Percentiles rank a stretch among this genome's conserved stretches.
Conservation (phyloP, 37 sponge, comb jelly and placozoan species). For the Axinella damicornis region DNA sequence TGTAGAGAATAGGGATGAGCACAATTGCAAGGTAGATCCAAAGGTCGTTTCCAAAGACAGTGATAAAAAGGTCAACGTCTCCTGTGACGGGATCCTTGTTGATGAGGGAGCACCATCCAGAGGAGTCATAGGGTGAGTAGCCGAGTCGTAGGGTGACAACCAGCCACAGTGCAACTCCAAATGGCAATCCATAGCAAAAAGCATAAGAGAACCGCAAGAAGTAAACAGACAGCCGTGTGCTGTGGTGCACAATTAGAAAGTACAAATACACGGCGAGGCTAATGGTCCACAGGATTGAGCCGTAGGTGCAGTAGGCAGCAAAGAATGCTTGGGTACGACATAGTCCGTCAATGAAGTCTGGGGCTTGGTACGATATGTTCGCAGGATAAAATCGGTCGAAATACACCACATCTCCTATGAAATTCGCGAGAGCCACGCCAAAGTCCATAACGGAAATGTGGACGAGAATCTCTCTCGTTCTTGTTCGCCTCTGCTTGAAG, state of each 20-base stretch:
- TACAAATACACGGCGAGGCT: slow-evolving; percentile 64
- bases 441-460: slow-evolving; percentile 84
- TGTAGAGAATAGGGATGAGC: slow-evolving; percentile 50
- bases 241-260: background rate
- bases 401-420: slow-evolving; percentile 53
- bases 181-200: slow-evolving; percentile 60
- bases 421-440: slow-evolving; percentile 36
- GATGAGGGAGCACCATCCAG: slow-evolving; percentile 77
- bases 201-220: background rate
- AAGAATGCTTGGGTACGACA: slow-evolving; percentile 72
- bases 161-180: slow-evolving; percentile 51
- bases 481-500: slow-evolving; percentile 43
- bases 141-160: slow-evolving; percentile 33
- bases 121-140: slow-evolving; percentile 67
- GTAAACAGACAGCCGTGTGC: background rate
- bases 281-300: slow-evolving; percentile 76
- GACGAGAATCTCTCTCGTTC: slow-evolving; percentile 49
- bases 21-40: slow-evolving; percentile 67
- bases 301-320: slow-evolving; percentile 64
- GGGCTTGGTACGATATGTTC: background rate
- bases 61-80: background rate
- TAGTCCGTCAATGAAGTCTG: background rate
- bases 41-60: slow-evolving; percentile 59
- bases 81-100: background rate
- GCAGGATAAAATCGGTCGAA: slow-evolving; percentile 48